Conservation (phyloP, 2,797 vertebrate genomes). For the Sebastes diaconus region DNA sequence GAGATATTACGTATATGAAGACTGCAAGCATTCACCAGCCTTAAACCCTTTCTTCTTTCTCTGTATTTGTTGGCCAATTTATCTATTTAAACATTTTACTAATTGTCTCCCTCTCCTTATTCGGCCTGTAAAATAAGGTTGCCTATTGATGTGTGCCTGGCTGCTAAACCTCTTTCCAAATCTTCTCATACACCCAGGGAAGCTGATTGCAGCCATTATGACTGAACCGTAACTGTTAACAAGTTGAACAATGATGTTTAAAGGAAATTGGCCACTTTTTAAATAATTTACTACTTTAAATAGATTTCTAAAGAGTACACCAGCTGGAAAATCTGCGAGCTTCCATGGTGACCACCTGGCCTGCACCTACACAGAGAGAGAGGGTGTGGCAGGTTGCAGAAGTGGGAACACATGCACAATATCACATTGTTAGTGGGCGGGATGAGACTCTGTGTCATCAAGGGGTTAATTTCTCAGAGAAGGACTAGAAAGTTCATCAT, state of each 20-base stretch:
- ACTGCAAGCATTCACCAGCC: not conserved
- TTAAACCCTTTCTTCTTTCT: not conserved
- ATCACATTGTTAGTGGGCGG: not conserved
- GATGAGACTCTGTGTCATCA: slow-evolving; percentile 11
- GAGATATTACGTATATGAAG: not conserved
- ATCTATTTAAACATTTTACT: slow-evolving; percentile 14
- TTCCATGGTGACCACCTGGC: slow-evolving; percentile 27
- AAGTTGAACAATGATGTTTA: slow-evolving; percentile 9
- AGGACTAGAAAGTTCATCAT: not conserved
- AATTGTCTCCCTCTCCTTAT: slow-evolving; percentile 16
- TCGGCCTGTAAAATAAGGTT: slow-evolving; percentile 19
- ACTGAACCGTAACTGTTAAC: slow-evolving; percentile 4
- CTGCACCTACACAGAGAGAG: slow-evolving; percentile 11
- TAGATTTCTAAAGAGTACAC: slow-evolving; percentile 20
- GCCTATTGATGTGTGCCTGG: slow-evolving; percentile 19
- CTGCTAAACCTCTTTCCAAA: slow-evolving; percentile 12
- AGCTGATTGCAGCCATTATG: slow-evolving; percentile 13
- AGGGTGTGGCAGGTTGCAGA: slow-evolving; percentile 27
- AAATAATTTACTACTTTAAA: slow-evolving; percentile 28
- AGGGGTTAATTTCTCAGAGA: not conserved
- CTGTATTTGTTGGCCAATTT: not conserved
- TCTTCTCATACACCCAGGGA: slow-evolving; percentile 5
- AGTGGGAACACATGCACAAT: slow-evolving; percentile 1
- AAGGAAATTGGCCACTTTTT: not conserved
- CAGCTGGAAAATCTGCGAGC: slow-evolving; percentile 16